These are phyloP conservation scores for Eucidaris tribuloides DNA, from an alignment of 35 echinoderm and acorn worm genomes.

Conservation along the genomic window DNA sequence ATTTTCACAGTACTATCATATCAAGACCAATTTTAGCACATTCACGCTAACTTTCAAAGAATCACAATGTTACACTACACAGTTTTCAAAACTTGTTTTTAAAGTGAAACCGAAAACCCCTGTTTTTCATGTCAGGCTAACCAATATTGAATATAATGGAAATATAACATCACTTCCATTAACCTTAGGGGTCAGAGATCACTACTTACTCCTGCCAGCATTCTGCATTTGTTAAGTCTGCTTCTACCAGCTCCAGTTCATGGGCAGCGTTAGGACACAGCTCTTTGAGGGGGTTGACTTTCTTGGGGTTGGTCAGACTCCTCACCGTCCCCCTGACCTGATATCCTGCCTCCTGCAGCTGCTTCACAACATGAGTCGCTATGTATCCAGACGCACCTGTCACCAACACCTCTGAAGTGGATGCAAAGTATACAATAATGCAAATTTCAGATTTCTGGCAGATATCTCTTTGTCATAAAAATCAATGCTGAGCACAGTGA, in stretches of 20 bases:
- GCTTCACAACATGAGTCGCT: slow-evolving; percentile 58
- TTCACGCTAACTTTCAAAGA: not conserved
- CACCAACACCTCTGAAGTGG: slow-evolving; percentile 51
- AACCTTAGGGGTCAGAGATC: too few relatives aligned
- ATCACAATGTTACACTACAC: not conserved
- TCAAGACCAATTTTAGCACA: not conserved
- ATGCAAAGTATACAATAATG: not conserved
- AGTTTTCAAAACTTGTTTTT: not conserved
- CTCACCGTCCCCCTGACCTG: slow-evolving; percentile 69
- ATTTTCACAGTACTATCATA: too few relatives aligned
- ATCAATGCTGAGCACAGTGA: too few relatives aligned
- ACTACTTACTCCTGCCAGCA: slow-evolving; percentile 68
- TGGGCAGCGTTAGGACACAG: slow-evolving; percentile 38
- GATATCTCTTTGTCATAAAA: too few relatives aligned
- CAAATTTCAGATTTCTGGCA: too few relatives aligned
- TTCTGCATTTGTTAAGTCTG: slow-evolving; percentile 48
- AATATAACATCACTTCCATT: not conserved
- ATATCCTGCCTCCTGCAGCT: slow-evolving; percentile 56
- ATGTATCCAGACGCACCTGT: slow-evolving; percentile 76
- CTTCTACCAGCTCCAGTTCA: slow-evolving; percentile 72
- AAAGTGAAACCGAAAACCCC: not conserved
- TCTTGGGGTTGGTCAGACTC: slow-evolving; percentile 51
- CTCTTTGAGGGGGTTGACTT: slow-evolving; percentile 61
- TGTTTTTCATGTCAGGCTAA: not conserved
- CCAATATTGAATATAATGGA: too few relatives aligned